Conservation (phyloP, 2,797 vertebrate species). For the Myiothlypis chrysogaster region DNA sequence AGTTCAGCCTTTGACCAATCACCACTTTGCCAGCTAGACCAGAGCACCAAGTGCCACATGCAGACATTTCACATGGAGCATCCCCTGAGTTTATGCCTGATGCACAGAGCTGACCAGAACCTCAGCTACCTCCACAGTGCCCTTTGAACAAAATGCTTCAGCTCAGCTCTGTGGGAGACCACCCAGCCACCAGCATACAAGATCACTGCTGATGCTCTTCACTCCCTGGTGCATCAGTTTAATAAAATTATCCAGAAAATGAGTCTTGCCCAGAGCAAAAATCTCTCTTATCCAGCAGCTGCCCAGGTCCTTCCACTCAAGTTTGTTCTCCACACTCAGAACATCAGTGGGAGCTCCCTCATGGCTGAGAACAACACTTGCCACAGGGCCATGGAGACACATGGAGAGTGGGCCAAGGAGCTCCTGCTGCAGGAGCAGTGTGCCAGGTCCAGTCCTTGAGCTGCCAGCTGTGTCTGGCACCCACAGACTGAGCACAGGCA, state of each 20-base stretch:
- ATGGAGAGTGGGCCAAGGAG: not conserved
- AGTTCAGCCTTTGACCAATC: not conserved
- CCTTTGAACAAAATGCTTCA: not conserved
- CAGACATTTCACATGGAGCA: not conserved
- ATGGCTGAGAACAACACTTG: not conserved
- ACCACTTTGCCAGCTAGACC: not conserved
- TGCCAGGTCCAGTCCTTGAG: not conserved
- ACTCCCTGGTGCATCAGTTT: not conserved
- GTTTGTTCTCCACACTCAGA: not conserved
- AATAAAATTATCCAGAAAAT: not conserved
- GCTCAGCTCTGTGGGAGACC: not conserved
- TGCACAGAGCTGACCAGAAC: not conserved
- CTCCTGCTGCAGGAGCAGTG: not conserved
- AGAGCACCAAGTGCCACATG: not conserved
- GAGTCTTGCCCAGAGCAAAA: not conserved
- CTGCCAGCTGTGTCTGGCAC: not conserved
- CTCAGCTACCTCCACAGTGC: not conserved
- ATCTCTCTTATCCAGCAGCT: not conserved
- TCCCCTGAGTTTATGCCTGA: not conserved
- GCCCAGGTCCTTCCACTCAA: not conserved
- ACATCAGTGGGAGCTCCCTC: not conserved
- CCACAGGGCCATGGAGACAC: not conserved
- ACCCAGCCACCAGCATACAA: not conserved
- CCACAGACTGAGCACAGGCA: accelerated
- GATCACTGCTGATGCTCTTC: not conserved